Percentiles rank a stretch among this genome's conserved stretches.
phyloP scores from a whole-genome alignment of 2,113 vertebrate genomes.

The Larimichthys crocea region DNA sequence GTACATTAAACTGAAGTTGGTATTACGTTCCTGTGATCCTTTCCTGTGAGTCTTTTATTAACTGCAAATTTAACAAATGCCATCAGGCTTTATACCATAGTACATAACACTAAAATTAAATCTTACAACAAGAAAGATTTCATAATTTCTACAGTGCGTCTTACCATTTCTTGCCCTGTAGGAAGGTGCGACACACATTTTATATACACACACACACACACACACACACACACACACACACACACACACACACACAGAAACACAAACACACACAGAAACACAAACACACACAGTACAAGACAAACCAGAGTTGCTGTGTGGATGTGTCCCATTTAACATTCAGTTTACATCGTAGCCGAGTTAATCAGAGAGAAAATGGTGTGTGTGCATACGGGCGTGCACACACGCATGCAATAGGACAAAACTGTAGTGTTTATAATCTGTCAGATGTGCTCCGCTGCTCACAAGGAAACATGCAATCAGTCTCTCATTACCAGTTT shows the following conservation, averaged over 20 bases:
- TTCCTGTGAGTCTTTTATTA: conserved; percentile 14
- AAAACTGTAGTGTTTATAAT: conserved; percentile 56
- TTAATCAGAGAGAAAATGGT: conserved; percentile 40
- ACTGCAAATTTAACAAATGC: conserved; percentile 6
- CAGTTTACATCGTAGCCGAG: conserved; percentile 40
- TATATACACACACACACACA: background rate
- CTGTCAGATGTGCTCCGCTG: conserved; percentile 52
- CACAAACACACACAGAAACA: conserved; percentile 1
- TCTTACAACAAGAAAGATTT: conserved; percentile 17
- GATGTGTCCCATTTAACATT: conserved; percentile 42
- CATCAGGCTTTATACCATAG: background rate
- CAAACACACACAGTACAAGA: background rate
- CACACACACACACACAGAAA: background rate
- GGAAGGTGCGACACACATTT: background rate
- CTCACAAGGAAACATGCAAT: conserved; percentile 66
- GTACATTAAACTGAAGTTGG: conserved; percentile 6
- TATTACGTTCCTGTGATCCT: conserved; percentile 23
- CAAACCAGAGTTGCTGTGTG: background rate
- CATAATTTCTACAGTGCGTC: conserved; percentile 5
- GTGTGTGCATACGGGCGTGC: background rate
- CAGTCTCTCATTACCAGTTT: conserved; percentile 67
- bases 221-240: conserved; percentile 11
- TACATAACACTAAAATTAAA: conserved; percentile 18
- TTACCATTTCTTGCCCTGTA: background rate
- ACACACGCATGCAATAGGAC: conserved; percentile 11